Evolutionary conservation across 2,113 vertebrate genomes (phyloP), one percentile per base, ranked within the genome.

Genomic region (Falcunculus frontatus): DNA sequence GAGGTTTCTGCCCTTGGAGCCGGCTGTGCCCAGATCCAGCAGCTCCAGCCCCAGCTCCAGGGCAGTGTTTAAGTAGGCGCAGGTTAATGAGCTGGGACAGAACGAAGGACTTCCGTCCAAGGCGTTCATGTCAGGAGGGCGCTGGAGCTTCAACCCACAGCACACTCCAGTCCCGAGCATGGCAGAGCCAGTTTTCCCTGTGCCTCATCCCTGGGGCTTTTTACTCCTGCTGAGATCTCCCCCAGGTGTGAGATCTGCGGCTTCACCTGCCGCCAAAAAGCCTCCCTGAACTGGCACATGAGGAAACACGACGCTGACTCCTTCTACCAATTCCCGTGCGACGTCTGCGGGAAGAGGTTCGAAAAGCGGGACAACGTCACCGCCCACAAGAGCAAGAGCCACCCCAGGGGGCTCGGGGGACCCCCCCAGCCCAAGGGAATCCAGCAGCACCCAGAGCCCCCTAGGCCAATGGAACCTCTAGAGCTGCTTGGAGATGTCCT

Each of bases 271-370:
- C 97, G 98, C 49, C 98, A 99, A 64, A 99, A 99, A 69, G 98
- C 98, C 17, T 99, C 98, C 33, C 97, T 99, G 47, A 99, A 99
- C 91, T 99, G 98, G 98, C 98, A 99, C 97, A 98, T 98, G 97
- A 96, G 95, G 63, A 98, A 98, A 56, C 98, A 99, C 1, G 98
- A 98, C 10, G 98, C 98, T 0, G 98, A 96, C 27, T 87, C 98
- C 55, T 90, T 89, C 42, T 98, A 98, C 94, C 98, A 85, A 37
- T 99, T 98, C 86, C 96, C 98, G 9, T 99, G 98, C 2, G 98
- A 98, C 11, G 20, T 98, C 67, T 99, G 98, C 0, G 98, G 98
- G 80, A 98, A 98, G 44, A 96, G 96, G 35, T 99, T 99, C 3
- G 98, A 99, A 82, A 99, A 98, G 95, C 96, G 95, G 5, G 98